Evolutionary conservation across 2,113 vertebrate genomes (phyloP), one percentile per base, ranked within the genome.

Genomic region (Acrocephalus arundinaceus): DNA sequence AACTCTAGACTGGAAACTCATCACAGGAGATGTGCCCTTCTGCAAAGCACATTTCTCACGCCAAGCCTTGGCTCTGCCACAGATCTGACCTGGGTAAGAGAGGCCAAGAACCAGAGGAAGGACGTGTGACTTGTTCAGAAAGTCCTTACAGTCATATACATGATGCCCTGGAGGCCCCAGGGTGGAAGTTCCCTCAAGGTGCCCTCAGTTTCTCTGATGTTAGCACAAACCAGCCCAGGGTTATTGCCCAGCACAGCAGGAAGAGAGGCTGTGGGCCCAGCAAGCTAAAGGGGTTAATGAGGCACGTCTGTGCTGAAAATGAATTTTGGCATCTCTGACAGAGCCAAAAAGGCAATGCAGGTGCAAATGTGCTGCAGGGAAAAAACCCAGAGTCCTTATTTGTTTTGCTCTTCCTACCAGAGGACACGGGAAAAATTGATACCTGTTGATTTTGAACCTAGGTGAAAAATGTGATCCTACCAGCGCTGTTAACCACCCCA

Each of bases 121-220:
- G n/a, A 74, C 0, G 0, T 31, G 27, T 28, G 37, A 37, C 27
- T 65, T 2, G 3, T 46, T 46, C 31, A 65, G 58, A 76, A 65
- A 25, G 39, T 65, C 86, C 62, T 62, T 46, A 22, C 18, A 46
- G 37, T 52, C 3, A 2, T 52, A 24, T 13, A 27, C 39, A 11
- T 6, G 18, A 24, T 5, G 2, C 19, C 19, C 37, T 89, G 54
- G 11, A 61, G 13, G 8, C 30, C 55, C 46, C 46, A 77, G 72
- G 46, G 8, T 54, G n/a, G 85, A 87, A 91, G 20, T 37, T 85
- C 88, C 51, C 52, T 67, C 68, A 45, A 57, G 77, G 57, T 41
- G 16, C 19, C 54, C 41, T 84, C 74, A 14, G 75, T 46, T 78
- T 43, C 57, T 82, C 30, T 59, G 52, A 27, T 16, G 23, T 41